Conservation (phyloP, 2,113 vertebrate species). For the Odocoileus hemionus region DNA sequence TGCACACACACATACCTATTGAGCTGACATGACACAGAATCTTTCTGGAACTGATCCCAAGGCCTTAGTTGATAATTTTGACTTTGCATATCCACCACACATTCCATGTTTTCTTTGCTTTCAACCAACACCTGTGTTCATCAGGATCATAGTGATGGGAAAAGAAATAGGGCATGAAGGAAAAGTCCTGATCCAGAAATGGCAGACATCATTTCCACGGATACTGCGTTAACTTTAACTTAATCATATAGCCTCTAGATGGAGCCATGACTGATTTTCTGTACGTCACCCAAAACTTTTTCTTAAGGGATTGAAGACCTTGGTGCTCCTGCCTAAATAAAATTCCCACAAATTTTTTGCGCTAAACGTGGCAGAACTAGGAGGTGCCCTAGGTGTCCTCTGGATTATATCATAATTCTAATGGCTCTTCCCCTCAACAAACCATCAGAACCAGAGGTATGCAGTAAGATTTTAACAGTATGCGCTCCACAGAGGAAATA, state of each 20-base stretch:
- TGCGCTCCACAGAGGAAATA: background rate
- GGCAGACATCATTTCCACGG: background rate
- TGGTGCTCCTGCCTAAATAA: background rate
- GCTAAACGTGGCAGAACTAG: background rate
- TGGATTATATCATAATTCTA: background rate
- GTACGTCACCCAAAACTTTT: background rate
- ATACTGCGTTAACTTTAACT: background rate
- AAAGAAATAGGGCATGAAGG: background rate
- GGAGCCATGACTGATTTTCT: background rate
- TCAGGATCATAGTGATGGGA: background rate
- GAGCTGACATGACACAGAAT: background rate
- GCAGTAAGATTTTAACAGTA: background rate
- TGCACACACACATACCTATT: background rate
- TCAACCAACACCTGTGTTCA: background rate
- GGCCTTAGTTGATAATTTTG: background rate
- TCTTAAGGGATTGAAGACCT: background rate
- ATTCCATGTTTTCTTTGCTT: background rate
- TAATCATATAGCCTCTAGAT: background rate
- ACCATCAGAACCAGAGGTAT: background rate
- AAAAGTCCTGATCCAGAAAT: background rate
- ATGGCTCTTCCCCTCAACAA: background rate
- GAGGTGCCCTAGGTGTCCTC: background rate
- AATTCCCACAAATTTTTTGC: background rate
- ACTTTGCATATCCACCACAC: background rate
- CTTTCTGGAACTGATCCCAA: background rate